Percentiles rank a stretch among this genome's conserved stretches.
Evolutionary conservation across 2,888 invertebrate species (phyloP).

Genomic region (Andrena dorsata): DNA sequence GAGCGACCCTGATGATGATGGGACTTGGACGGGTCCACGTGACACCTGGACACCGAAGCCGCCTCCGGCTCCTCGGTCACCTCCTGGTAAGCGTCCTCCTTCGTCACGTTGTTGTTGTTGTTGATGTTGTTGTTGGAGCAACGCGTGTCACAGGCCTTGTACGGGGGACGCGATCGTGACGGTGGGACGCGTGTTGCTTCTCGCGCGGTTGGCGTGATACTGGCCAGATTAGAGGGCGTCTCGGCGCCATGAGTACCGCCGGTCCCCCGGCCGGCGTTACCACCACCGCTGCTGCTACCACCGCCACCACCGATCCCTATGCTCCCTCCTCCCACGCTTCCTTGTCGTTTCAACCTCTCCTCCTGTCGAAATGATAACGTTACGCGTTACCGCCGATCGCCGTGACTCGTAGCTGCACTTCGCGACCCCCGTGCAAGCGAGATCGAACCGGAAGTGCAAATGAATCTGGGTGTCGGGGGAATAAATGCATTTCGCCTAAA

Average conservation of each 20-base stretch:
- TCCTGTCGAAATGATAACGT: conserved; percentile 71
- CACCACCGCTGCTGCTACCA: conserved; percentile 70
- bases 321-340: conserved; percentile 75
- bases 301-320: conserved; percentile 62
- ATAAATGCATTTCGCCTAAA: no score
- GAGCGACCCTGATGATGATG: conserved; percentile 58
- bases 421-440: neutral
- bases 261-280: conserved; percentile 75
- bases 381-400: conserved; percentile 45
- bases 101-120: conserved; percentile 53
- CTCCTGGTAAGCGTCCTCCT: conserved; percentile 64
- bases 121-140: conserved; percentile 38
- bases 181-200: conserved; percentile 78
- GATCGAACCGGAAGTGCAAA: neutral
- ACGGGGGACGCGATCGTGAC: conserved; percentile 75
- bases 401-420: conserved; percentile 7
- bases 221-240: conserved; percentile 82
- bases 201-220: conserved; percentile 84
- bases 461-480: neutral
- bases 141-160: conserved; percentile 71
- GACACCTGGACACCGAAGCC: conserved; percentile 47
- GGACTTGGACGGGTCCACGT: conserved; percentile 44
- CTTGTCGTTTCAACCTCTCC: conserved; percentile 77
- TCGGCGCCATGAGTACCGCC: conserved; percentile 77
- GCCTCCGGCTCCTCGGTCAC: conserved; percentile 58